Evolutionary conservation across 2,797 vertebrate species (phyloP).

Genomic region (Alfaro cultratus): DNA sequence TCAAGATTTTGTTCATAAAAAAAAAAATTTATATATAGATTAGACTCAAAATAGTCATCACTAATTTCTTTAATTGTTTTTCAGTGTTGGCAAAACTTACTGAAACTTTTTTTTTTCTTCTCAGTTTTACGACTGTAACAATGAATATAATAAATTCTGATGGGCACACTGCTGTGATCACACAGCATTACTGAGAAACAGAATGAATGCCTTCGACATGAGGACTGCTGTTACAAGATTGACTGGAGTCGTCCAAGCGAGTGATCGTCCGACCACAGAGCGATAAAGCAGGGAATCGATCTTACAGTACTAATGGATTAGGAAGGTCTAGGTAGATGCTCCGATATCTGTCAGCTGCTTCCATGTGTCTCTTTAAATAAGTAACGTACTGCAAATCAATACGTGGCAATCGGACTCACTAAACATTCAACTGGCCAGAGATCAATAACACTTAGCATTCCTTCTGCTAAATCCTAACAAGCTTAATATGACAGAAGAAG

Average conservation of each 20-base stretch:
- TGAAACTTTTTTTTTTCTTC: background rate
- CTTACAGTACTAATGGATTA: slow-evolving; percentile 70
- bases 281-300: slow-evolving; percentile 47
- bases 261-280: background rate
- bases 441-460: slow-evolving; percentile 74
- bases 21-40: background rate
- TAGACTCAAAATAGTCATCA: background rate
- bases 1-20: background rate
- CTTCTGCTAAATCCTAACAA: slow-evolving; percentile 39
- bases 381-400: slow-evolving; percentile 55
- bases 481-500: slow-evolving; percentile 65
- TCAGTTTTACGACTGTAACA: background rate
- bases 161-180: background rate
- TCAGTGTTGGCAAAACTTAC: background rate
- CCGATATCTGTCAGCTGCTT: slow-evolving; percentile 61
- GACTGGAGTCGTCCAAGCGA: slow-evolving; percentile 33
- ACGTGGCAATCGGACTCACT: slow-evolving; percentile 47
- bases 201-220: slow-evolving; percentile 24
- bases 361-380: slow-evolving; percentile 60
- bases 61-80: background rate
- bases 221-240: slow-evolving; percentile 33
- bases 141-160: background rate
- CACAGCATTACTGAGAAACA: slow-evolving; percentile 1
- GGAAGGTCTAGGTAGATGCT: slow-evolving; percentile 48
- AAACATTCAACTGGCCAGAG: slow-evolving; percentile 51